Base-by-base conservation (phyloP, 2,113 vertebrate species). In the Carettochelys insculpta region DNA sequence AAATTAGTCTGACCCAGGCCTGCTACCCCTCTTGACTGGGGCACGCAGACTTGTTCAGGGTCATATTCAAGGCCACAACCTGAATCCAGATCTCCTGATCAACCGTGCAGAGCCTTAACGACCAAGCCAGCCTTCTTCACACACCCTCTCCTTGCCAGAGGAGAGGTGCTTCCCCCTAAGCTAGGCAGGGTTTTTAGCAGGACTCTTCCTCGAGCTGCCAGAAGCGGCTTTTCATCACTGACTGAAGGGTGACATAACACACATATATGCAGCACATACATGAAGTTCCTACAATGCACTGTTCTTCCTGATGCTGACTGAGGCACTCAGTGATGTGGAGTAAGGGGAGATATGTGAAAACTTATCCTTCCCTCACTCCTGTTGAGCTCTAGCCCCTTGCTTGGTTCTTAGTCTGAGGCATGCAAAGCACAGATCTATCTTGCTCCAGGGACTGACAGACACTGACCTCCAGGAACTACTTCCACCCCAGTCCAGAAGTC, bases 321-420 rank as follows among this genome's bases (percentile, higher is more conserved):
- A 52, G 31, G 11, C 11, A 48, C 25, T n/a, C 3, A 8, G 51
- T 14, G 8, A 80, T 24, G 52, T 17, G 14, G 77, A n/a, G n/a
- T 65, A 65, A 65, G 52, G 54, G n/a, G 48, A 38, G 75, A 43
- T 19, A 73, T 41, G 38, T 22, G n/a, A n/a, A 2, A 6, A 14
- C 11, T 73, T 82, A 24, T 10, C 19, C 83, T 50, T 61, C 75
- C 34, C 77, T 27, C 80, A 5, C n/a, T 65, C 24, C 3, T 5
- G 76, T 3, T 1, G 2, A 93, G 41, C 50, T 71, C 78, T 68
- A 85, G 77, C 86, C 41, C 13, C 16, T 73, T 0, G 0, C 5
- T n/a, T 65, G 61, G 31, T 9, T 47, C 29, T 5, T 41, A 47
- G 45, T 27, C 78, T 0, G 1, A 41, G 71, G 43, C 9, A 38